These are phyloP conservation scores for Papilio helenus DNA, from an alignment of 1,140 invertebrate genomes.

Conservation along the genomic window DNA sequence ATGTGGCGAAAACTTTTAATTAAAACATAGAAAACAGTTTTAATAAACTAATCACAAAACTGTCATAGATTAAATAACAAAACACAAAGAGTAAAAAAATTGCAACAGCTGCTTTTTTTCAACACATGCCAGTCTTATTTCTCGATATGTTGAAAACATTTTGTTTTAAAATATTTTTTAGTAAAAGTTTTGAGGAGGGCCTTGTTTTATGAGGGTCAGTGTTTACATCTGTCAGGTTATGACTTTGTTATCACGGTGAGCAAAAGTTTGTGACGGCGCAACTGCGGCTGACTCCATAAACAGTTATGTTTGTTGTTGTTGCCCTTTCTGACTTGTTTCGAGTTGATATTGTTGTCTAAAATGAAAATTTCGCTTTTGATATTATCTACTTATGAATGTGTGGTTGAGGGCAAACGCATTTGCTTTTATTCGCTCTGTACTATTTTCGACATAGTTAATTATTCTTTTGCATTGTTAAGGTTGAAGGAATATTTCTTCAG, in stretches of 20 bases:
- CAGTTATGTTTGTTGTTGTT: conserved; percentile 21
- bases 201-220: neutral
- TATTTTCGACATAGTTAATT: no score
- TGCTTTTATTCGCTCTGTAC: neutral
- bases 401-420: neutral
- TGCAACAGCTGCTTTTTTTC: neutral
- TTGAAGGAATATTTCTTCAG: no score
- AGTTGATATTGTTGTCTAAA: neutral
- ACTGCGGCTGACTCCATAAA: conserved; percentile 16
- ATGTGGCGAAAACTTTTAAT: no score
- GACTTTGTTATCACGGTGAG: neutral
- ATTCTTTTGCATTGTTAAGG: no score
- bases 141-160: neutral
- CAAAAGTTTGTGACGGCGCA: conserved; percentile 15
- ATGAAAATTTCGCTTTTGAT: neutral
- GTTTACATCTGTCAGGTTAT: conserved; percentile 14
- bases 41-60: neutral
- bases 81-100: neutral
- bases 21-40: no score
- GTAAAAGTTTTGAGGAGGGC: neutral
- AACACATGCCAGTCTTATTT: neutral
- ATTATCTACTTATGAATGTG: neutral
- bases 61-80: neutral
- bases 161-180: neutral
- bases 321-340: neutral